Evolutionary conservation across 2,888 invertebrate genomes (phyloP), one percentile per base, ranked within the genome.

Genomic region (Toxonevra muliebris): DNA sequence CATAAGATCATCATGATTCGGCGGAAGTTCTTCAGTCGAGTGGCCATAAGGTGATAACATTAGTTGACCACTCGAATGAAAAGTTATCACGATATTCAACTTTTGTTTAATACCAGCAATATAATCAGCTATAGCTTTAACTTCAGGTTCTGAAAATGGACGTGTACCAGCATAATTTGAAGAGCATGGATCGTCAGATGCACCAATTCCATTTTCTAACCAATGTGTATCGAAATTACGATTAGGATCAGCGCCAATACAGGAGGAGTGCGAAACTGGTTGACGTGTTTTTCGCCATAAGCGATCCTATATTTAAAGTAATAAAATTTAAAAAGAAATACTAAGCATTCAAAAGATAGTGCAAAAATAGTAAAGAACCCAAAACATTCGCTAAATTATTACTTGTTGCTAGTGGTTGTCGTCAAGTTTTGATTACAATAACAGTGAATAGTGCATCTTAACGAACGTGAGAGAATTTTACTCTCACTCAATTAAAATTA

Each of bases 211-310:
- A 64, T 79, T 80, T 10, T 64, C 76, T 76, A 82, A 72, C 80
- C 82, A 85, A 53, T 82, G 74, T 0, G 76, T 80, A 62, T 82
- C 77, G n/a, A 84, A 86, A 69, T 86, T 85, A 1, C 85, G 79
- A 72, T 85, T 85, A 11, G 74, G 75, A 77, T 85, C 85, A 10
- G 78, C 75, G 12, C 86, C 85, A 30, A 81, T 72, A 58, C 87
- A 87, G 0, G 66, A 66, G 5, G 76, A 73, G 0, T 65, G 72
- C 3, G 70, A 11, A 0, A 84, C 82, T 0, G 86, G 87, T 69
- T 87, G 87, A 55, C 91, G 86, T 13, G 90, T 91, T 75, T 92
- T 92, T 17, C 89, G 82, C 92, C 92, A 92, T 75, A 90, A 78
- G 43, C 92, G 88, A 57, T 88, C 85, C 90, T 90, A 1, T 48